Base-by-base conservation (phyloP, 2,797 vertebrate species). In the Parambassis ranga region DNA sequence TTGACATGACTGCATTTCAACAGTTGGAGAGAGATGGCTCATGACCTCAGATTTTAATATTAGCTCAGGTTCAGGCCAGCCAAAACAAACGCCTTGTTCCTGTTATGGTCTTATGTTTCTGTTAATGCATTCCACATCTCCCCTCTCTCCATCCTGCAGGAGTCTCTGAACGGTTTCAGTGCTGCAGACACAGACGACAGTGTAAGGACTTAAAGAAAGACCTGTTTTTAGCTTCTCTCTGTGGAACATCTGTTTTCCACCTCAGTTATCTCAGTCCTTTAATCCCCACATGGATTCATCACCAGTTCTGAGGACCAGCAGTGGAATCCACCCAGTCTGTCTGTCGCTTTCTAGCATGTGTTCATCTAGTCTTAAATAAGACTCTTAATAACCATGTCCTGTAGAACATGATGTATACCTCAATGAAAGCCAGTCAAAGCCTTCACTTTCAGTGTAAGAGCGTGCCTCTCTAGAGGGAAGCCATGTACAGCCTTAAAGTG, bases 121-220 rank as follows among this genome's bases (percentile, higher is more conserved):
- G 3, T 18, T 46, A 30, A 59, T 4, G 10, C 49, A 0, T 33
- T 60, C 13, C 44, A 14, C 31, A 51, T 42, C 28, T 60, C 11
- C 39, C 26, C 59, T 43, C 15, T 50, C 23, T 52, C 4, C 39
- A 3, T 30, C 19, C 39, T 28, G 6, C 63, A 92, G 91, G 88
- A 90, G 47, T 52, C 42, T 2, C 10, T 82, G 15, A 86, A 90
- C 37, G 67, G 75, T 5, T 87, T 87, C 35, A 60, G 51, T 19
- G 57, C 71, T 5, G 68, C 65, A 52, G 71, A 87, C 14, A 16
- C 74, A 33, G 69, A 46, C 0, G 72, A 85, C 15, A 3, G 38
- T 48, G 51, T 81, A 50, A 37, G 33, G 20, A 14, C 13, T 15
- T 31, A 32, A 46, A 20, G n/a, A 75, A 66, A n/a, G n/a, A n/a